Percentiles rank a stretch among this genome's conserved stretches.
Evolutionary conservation across 2,113 vertebrate genomes (phyloP).

Genomic region (Butastur rufipennis): DNA sequence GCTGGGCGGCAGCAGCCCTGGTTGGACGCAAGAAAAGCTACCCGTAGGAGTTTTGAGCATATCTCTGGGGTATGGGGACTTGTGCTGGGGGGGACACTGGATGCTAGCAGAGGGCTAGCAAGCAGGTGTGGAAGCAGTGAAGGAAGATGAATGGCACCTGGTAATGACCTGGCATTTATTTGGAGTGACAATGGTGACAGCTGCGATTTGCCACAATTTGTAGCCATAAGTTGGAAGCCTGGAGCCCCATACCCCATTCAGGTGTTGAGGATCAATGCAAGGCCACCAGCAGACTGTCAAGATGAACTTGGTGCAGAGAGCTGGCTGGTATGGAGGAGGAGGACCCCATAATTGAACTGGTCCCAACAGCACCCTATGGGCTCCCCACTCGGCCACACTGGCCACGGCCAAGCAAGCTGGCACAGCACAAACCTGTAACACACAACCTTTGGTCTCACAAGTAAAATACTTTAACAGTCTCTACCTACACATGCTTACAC

Average conservation of each 20-base stretch:
- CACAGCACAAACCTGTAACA: neutral
- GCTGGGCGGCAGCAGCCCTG: neutral
- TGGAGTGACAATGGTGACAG: neutral
- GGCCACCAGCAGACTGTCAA: neutral
- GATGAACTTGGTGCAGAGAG: neutral
- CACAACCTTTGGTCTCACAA: rapidly evolving
- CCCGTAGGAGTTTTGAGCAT: neutral
- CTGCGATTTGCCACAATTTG: neutral
- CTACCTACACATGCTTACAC: neutral
- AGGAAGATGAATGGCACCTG: neutral
- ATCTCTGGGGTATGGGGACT: neutral
- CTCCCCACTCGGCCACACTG: neutral
- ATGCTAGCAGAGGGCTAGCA: neutral
- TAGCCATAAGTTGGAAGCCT: neutral
- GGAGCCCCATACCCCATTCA: neutral
- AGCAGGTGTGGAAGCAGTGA: neutral
- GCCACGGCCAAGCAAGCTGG: neutral
- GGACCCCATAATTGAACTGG: neutral
- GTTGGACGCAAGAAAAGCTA: neutral
- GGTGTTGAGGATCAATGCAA: neutral
- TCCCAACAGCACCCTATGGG: neutral
- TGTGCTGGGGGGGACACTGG: neutral
- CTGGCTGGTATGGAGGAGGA: neutral
- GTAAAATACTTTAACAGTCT: neutral
- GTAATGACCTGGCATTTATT: neutral